Percentiles rank a stretch among this genome's conserved stretches.
Evolutionary conservation across 2,113 vertebrate genomes (phyloP).

Genomic region (Chlorodrepanis virens): DNA sequence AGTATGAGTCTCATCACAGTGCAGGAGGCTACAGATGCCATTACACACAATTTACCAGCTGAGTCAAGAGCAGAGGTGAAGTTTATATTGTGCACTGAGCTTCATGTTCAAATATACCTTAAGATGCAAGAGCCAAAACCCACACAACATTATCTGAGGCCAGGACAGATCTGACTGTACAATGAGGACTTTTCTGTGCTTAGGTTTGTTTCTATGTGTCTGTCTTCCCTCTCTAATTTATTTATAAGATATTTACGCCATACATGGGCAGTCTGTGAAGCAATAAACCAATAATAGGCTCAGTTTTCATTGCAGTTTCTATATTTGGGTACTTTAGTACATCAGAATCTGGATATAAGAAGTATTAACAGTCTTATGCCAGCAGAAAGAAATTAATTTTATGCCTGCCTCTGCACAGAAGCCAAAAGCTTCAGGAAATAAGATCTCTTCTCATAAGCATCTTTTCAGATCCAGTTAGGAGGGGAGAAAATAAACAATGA

Average conservation of each 20-base stretch:
- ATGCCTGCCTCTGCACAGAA: constrained; percentile 37
- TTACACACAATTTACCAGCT: not conserved
- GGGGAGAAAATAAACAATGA: not conserved
- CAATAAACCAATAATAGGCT: constrained; percentile 5
- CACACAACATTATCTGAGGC: not conserved
- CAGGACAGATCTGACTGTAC: not conserved
- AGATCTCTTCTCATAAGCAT: constrained; percentile 14
- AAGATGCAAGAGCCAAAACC: not conserved
- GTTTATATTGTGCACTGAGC: not conserved
- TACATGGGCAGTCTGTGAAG: constrained; percentile 15
- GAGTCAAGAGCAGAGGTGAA: constrained; percentile 9
- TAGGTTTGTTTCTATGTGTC: not conserved
- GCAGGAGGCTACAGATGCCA: not conserved
- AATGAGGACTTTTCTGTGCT: not conserved
- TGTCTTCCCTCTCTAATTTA: not conserved
- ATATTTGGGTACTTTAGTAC: constrained; percentile 13
- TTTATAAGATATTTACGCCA: constrained; percentile 30
- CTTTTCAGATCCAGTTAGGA: constrained; percentile 27
- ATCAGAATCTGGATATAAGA: constrained; percentile 22
- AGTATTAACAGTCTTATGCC: constrained; percentile 17
- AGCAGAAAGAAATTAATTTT: constrained; percentile 52
- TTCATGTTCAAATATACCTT: not conserved
- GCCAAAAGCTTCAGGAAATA: constrained; percentile 35
- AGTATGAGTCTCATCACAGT: constrained; percentile 3
- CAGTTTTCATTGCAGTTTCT: constrained; percentile 14